Conservation (phyloP, 92 coral and sea anemone genomes). For the Parazoanthus swiftii region DNA sequence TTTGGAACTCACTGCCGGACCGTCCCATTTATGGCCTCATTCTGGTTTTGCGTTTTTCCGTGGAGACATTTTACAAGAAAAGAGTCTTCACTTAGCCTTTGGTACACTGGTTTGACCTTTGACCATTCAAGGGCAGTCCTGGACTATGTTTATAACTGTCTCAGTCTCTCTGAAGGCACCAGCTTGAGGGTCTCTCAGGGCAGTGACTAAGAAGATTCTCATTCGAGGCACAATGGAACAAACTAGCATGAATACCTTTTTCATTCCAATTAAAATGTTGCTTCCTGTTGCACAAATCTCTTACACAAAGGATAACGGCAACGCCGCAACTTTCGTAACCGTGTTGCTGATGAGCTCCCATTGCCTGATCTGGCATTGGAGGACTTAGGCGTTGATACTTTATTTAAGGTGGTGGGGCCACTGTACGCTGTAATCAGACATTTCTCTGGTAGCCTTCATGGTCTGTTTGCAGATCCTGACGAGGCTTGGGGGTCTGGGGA, state of each 20-base stretch:
- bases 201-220: conserved; percentile 54
- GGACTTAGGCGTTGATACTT: conserved; percentile 32
- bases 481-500: conserved; percentile 19
- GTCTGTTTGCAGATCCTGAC: conserved; percentile 6
- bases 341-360: conserved; percentile 11
- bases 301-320: conserved; percentile 39
- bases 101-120: conserved; percentile 37
- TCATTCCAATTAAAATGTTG: not conserved
- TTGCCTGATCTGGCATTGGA: conserved; percentile 52
- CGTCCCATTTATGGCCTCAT: conserved; percentile 51
- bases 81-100: conserved; percentile 40
- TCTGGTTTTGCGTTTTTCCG: conserved; percentile 57
- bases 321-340: conserved; percentile 53
- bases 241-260: not conserved
- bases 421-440: conserved; percentile 1
- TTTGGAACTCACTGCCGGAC: conserved; percentile 47
- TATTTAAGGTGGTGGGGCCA: conserved; percentile 12
- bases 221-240: conserved; percentile 31
- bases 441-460: not conserved
- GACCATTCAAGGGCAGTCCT: conserved; percentile 46
- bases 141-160: conserved; percentile 62
- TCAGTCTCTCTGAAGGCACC: conserved; percentile 55
- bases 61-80: conserved; percentile 47
- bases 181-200: conserved; percentile 52
- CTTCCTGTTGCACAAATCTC: conserved; percentile 13